Evolutionary conservation across 2,797 vertebrate species (phyloP).

Genomic region (Dicrostonyx torquatus): DNA sequence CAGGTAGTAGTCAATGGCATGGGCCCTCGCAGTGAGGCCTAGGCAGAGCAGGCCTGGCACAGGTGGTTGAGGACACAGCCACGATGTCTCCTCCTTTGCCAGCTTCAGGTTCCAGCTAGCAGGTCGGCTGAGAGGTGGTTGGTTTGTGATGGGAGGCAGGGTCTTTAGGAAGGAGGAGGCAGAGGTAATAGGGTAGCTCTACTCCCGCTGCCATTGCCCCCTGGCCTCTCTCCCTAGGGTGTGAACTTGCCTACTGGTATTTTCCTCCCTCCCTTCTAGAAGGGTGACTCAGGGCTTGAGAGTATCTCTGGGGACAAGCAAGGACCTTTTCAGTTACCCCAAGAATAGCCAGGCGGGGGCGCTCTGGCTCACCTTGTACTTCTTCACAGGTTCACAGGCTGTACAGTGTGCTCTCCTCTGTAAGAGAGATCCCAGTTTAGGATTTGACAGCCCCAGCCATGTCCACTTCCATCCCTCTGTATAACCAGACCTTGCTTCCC

Average conservation of each 20-base stretch:
- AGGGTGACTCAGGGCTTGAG: neutral
- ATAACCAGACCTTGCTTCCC: neutral
- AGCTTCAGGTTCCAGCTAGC: constrained; percentile 78
- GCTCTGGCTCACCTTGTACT: constrained; percentile 72
- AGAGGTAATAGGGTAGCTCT: neutral
- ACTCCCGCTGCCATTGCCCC: neutral
- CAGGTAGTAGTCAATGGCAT: constrained; percentile 87
- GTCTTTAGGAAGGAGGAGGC: constrained; percentile 85
- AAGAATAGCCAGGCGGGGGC: neutral
- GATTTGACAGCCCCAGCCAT: neutral
- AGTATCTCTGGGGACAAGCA: neutral
- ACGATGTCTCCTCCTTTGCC: constrained; percentile 60
- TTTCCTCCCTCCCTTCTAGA: neutral
- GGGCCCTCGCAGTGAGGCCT: constrained; percentile 90
- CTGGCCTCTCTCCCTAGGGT: neutral
- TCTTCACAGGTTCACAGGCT: constrained; percentile 46
- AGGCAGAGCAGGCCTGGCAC: constrained; percentile 89
- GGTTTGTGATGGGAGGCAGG: constrained; percentile 90
- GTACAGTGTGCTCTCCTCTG: constrained; percentile 27
- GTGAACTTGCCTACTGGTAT: neutral
- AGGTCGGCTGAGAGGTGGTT: neutral
- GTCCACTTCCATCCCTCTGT: neutral
- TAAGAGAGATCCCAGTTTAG: constrained; percentile 44
- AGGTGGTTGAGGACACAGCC: constrained; percentile 87
- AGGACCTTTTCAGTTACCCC: neutral